phyloP scores from a whole-genome alignment of 2,888 invertebrate species.

The Leptinotarsa peninsularis region DNA sequence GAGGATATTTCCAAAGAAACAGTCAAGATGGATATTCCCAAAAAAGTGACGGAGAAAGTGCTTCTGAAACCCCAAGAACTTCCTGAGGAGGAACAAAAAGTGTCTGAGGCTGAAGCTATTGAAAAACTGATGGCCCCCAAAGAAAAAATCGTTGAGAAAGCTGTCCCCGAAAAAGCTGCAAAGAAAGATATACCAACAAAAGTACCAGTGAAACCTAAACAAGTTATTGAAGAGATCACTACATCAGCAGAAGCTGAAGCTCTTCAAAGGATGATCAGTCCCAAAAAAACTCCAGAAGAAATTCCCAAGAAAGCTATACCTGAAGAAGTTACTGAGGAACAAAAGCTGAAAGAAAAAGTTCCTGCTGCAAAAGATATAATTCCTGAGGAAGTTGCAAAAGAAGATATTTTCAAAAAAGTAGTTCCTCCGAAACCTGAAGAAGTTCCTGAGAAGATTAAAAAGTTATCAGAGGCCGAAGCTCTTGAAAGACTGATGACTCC shows the following conservation, averaged over 20 bases:
- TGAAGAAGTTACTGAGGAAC: neutral
- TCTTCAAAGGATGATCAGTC: neutral
- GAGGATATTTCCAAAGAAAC: neutral
- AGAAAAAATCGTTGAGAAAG: neutral
- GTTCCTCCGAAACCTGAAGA: neutral
- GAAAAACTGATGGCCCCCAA: neutral
- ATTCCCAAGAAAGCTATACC: neutral
- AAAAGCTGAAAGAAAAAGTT: neutral
- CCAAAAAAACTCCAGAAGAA: neutral
- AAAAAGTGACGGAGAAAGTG: neutral
- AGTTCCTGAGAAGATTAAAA: neutral
- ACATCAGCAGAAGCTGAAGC: neutral
- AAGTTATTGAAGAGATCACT: neutral
- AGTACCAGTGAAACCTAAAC: neutral
- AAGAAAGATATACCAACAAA: neutral
- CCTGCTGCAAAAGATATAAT: neutral
- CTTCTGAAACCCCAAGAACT: neutral
- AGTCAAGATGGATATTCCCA: neutral
- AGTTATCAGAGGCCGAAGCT: neutral
- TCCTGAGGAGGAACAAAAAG: constrained; percentile 7
- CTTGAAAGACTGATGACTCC: neutral
- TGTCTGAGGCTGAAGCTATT: neutral
- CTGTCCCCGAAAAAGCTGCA: neutral
- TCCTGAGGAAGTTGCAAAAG: neutral
- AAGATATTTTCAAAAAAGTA: too few relatives aligned